These are phyloP conservation scores for Schizotus pectinicornis DNA, from an alignment of 2,888 invertebrate species.

Conservation along the genomic window DNA sequence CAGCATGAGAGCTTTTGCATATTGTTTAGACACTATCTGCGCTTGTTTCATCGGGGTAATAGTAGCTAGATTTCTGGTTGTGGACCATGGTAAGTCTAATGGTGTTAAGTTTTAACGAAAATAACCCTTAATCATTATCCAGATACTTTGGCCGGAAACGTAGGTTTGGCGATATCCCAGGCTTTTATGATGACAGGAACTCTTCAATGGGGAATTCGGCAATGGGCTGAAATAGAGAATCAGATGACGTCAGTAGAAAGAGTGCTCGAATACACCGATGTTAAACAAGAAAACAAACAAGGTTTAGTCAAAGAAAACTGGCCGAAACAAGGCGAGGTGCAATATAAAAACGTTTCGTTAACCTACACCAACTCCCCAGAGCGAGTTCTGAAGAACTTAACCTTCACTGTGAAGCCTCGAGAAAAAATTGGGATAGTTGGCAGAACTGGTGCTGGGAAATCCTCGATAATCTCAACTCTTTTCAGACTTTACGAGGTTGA, in stretches of 20 bases:
- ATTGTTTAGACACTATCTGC: slow-evolving; percentile 49
- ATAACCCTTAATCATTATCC: slow-evolving; percentile 14
- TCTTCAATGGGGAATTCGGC: slow-evolving; percentile 71
- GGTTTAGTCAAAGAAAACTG: slow-evolving; percentile 65
- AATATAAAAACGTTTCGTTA: slow-evolving; percentile 67
- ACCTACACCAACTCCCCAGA: slow-evolving; percentile 72
- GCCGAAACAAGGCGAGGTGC: slow-evolving; percentile 66
- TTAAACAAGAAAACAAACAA: slow-evolving; percentile 53
- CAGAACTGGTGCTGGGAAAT: slow-evolving; percentile 83
- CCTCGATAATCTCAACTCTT: slow-evolving; percentile 74
- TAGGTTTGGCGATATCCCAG: slow-evolving; percentile 81
- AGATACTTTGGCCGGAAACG: slow-evolving; percentile 57
- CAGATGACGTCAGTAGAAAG: slow-evolving; percentile 91
- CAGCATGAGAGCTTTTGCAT: slow-evolving; percentile 56
- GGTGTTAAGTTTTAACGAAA: not conserved
- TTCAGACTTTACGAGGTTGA: slow-evolving; percentile 77
- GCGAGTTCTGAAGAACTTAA: slow-evolving; percentile 74
- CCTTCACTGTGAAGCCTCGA: slow-evolving; percentile 68
- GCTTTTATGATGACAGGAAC: slow-evolving; percentile 76
- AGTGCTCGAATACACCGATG: slow-evolving; percentile 60
- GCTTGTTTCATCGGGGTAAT: slow-evolving; percentile 42
- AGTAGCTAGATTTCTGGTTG: slow-evolving; percentile 26
- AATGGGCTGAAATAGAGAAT: slow-evolving; percentile 82
- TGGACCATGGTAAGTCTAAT: slow-evolving; percentile 10
- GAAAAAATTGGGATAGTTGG: slow-evolving; percentile 80